Evolutionary conservation across 2,113 vertebrate genomes (phyloP).

Genomic region (Pelecanoides urinatrix): DNA sequence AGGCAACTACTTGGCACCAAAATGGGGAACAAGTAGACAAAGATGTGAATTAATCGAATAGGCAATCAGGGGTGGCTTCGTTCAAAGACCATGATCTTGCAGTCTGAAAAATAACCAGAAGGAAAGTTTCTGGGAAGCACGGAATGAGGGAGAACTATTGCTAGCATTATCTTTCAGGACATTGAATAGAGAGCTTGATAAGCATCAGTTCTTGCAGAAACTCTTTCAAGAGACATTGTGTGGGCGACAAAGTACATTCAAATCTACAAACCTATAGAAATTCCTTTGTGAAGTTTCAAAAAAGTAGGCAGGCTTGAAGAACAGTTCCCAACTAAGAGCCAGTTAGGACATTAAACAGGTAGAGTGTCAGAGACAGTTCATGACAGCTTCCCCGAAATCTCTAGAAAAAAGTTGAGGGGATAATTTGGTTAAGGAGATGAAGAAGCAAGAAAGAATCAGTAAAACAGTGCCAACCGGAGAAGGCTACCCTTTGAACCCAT

Average conservation of each 20-base stretch:
- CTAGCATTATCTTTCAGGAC: not conserved
- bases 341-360: not conserved
- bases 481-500: not conserved
- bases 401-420: not conserved
- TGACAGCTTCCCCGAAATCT: not conserved
- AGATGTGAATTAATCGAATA: not conserved
- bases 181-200: not conserved
- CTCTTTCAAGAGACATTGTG: not conserved
- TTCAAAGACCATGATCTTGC: not conserved
- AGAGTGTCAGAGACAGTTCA: fast-evolving
- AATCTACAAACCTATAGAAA: not conserved
- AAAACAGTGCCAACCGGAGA: not conserved
- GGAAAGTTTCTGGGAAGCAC: not conserved
- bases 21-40: not conserved
- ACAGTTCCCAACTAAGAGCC: not conserved
- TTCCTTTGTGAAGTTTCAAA: not conserved
- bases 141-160: not conserved
- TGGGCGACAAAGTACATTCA: not conserved
- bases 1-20: not conserved
- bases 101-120: not conserved
- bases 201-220: not conserved
- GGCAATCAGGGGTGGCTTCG: not conserved
- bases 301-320: not conserved
- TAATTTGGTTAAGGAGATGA: not conserved
- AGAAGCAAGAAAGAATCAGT: not conserved